Evolutionary conservation across 2,888 invertebrate species (phyloP).

Genomic region (Tachystola acroxantha): DNA sequence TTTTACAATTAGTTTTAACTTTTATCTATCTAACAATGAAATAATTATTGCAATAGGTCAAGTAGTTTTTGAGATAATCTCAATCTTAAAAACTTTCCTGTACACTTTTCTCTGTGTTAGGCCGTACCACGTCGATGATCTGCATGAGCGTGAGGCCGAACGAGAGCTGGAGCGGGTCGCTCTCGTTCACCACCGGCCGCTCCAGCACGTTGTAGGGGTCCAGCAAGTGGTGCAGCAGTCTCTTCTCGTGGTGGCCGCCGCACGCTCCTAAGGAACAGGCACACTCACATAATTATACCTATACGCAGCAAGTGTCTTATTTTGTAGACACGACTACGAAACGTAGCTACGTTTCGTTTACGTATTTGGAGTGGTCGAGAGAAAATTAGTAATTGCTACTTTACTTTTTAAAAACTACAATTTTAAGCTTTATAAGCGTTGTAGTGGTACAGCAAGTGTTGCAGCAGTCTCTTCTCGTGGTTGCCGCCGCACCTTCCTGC

Average conservation of each 20-base stretch:
- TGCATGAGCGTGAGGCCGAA: conserved; percentile 98
- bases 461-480: conserved; percentile 95
- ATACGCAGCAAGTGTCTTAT: background rate
- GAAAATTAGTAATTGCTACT: no score
- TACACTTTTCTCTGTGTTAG: no score
- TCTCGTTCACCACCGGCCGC: conserved; percentile 96
- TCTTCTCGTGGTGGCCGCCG: conserved; percentile 95
- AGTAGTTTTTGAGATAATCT: no score
- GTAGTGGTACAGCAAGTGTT: conserved; percentile 94
- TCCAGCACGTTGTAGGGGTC: conserved; percentile 96
- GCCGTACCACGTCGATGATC: conserved; percentile 98
- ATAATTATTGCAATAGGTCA: no score
- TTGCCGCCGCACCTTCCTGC: conserved; percentile 90
- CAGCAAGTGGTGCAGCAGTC: conserved; percentile 92
- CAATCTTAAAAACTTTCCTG: no score
- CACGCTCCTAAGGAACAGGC: conserved; percentile 78
- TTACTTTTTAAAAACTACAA: no score
- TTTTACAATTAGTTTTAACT: no score
- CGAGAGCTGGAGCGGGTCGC: conserved; percentile 95
- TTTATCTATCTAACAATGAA: no score
- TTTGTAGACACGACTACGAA: background rate
- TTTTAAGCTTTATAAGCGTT: no score
- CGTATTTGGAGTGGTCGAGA: no score
- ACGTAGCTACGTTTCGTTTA: no score
- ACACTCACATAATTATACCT: background rate